These are phyloP conservation scores for Actenoides hombroni DNA, from an alignment of 2,113 vertebrate genomes.

Conservation along the genomic window DNA sequence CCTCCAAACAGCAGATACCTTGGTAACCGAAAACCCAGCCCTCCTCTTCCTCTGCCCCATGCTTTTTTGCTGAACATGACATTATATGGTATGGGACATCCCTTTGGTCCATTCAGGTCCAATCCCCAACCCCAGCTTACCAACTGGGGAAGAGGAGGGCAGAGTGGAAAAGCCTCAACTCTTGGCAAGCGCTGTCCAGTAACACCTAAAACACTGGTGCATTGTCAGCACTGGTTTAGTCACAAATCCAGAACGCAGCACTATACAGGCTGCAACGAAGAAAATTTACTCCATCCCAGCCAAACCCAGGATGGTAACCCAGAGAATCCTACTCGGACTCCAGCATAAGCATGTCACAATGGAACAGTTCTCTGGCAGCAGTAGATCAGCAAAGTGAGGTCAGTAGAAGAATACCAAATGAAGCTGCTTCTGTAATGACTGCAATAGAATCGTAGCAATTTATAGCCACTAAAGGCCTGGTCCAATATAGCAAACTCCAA, in stretches of 20 bases:
- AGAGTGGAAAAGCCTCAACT: not conserved
- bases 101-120: not conserved
- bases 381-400: not conserved
- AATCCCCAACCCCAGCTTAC: not conserved
- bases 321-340: not conserved
- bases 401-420: not conserved
- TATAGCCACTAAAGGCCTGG: not conserved
- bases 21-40: not conserved
- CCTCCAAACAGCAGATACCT: not conserved
- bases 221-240: not conserved
- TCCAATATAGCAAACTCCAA: not conserved
- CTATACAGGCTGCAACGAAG: not conserved
- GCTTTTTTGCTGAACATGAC: not conserved
- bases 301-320: not conserved
- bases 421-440: not conserved
- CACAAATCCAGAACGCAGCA: not conserved
- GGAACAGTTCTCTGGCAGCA: not conserved
- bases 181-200: not conserved
- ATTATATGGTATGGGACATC: not conserved
- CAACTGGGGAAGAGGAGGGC: not conserved
- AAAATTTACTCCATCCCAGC: not conserved
- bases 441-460: not conserved
- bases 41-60: not conserved
- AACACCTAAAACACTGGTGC: not conserved
- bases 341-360: not conserved